phyloP scores from a whole-genome alignment of 2,113 vertebrate genomes.

The Antechinus flavipes region DNA sequence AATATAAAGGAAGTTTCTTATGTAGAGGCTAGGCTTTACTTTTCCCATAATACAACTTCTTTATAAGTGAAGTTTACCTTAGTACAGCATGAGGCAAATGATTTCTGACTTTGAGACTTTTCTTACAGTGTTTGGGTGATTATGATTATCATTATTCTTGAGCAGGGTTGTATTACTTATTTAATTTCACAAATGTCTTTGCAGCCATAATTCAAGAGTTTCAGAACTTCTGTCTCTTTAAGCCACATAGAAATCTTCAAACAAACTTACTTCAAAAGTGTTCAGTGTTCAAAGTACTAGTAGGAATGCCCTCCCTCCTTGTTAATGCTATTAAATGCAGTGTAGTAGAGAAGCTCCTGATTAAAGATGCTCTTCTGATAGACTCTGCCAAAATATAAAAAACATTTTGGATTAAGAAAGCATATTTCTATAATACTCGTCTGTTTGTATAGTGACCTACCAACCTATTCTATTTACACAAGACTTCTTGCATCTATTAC shows the following conservation, averaged over 20 bases:
- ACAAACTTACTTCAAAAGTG: neutral
- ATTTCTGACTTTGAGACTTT: neutral
- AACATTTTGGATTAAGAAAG: neutral
- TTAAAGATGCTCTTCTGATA: neutral
- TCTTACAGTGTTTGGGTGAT: slow-evolving; percentile 6
- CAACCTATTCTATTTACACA: neutral
- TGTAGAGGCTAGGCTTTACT: neutral
- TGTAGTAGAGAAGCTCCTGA: too few species aligned
- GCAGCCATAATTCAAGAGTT: neutral
- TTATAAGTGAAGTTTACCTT: slow-evolving; percentile 13
- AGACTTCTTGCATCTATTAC: neutral
- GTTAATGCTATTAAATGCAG: too few species aligned
- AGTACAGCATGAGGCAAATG: slow-evolving; percentile 39
- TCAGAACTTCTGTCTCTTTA: neutral
- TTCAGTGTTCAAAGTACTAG: neutral
- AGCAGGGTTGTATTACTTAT: neutral
- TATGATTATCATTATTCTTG: slow-evolving; percentile 5
- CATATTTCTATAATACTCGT: neutral
- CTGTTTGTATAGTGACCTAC: neutral
- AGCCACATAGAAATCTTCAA: neutral
- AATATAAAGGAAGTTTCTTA: slow-evolving; percentile 32
- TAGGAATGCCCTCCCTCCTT: too few species aligned
- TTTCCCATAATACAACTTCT: slow-evolving; percentile 6
- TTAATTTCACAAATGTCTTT: slow-evolving; percentile 10
- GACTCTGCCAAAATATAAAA: neutral